Percentiles rank a stretch among this genome's conserved stretches.
Evolutionary conservation across 23 tunicate genomes (phyloP).

Genomic region (Aplidium turbinatum): DNA sequence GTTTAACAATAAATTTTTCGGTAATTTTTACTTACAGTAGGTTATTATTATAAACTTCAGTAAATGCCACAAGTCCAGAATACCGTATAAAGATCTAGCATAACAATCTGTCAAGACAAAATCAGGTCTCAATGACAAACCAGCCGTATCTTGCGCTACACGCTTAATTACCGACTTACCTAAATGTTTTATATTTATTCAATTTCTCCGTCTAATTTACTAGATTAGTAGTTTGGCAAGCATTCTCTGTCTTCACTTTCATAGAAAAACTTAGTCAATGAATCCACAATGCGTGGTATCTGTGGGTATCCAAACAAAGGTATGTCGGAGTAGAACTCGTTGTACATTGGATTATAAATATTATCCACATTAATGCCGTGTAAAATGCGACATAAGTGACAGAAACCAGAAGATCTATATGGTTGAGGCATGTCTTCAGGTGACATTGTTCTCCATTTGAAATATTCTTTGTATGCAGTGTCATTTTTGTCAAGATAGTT

Average conservation of each 20-base stretch:
- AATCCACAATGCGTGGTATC: constrained; percentile 1
- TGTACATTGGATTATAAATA: constrained; percentile 17
- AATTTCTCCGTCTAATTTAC: not conserved
- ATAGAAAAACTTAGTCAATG: constrained; percentile 17
- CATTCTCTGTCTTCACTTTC: constrained; percentile 10
- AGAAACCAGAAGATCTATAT: not conserved
- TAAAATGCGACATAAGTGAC: constrained; percentile 20
- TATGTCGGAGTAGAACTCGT: not conserved
- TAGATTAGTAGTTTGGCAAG: not conserved
- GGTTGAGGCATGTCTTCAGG: constrained; percentile 5
- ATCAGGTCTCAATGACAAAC: too few relatives aligned
- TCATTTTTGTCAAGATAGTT: constrained; percentile 32
- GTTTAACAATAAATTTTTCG: too few relatives aligned
- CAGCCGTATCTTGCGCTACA: too few relatives aligned
- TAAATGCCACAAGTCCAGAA: too few relatives aligned
- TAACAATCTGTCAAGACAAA: too few relatives aligned
- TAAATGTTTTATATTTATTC: too few relatives aligned
- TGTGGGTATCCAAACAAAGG: constrained; percentile 24
- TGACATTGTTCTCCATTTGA: constrained; percentile 13
- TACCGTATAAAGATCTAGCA: too few relatives aligned
- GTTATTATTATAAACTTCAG: too few relatives aligned
- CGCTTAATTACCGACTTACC: too few relatives aligned
- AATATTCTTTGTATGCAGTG: constrained; percentile 37
- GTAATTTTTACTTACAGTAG: too few relatives aligned
- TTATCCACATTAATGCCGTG: constrained; percentile 40